Evolutionary conservation across 2,113 vertebrate species (phyloP).

Genomic region (Larimichthys polyactis): DNA sequence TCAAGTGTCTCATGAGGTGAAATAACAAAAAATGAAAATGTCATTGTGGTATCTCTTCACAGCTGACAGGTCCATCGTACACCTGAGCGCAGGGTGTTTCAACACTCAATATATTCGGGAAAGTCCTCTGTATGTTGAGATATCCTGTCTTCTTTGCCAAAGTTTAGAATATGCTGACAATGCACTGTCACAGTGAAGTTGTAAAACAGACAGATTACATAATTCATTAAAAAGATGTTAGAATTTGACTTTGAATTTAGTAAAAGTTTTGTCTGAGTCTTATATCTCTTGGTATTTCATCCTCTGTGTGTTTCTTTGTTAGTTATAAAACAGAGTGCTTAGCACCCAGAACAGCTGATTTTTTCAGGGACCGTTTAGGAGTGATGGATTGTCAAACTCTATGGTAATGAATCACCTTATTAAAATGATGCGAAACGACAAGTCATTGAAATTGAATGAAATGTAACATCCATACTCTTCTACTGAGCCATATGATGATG

Average conservation of each 20-base stretch:
- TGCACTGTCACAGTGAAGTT: constrained; percentile 41
- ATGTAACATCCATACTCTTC: not conserved
- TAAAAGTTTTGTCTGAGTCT: not conserved
- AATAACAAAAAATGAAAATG: constrained; percentile 71
- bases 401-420: not conserved
- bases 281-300: not conserved
- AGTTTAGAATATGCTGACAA: constrained; percentile 54
- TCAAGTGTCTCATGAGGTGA: constrained; percentile 66
- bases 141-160: constrained; percentile 43
- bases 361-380: not conserved
- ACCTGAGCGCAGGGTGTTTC: constrained; percentile 50
- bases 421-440: not conserved
- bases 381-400: constrained; percentile 4
- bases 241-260: not conserved
- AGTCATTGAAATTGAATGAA: not conserved
- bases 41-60: constrained; percentile 63
- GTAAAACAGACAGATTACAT: constrained; percentile 13
- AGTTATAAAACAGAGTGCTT: not conserved
- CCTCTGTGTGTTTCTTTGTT: not conserved
- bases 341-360: too few species aligned
- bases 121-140: constrained; percentile 36
- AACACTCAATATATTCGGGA: constrained; percentile 38
- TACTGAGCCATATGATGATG: not conserved
- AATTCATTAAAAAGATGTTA: constrained; percentile 12
- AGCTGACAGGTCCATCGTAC: constrained; percentile 62